Evolutionary conservation across 2,797 vertebrate genomes (phyloP).

Genomic region (Oreochromis mossambicus): DNA sequence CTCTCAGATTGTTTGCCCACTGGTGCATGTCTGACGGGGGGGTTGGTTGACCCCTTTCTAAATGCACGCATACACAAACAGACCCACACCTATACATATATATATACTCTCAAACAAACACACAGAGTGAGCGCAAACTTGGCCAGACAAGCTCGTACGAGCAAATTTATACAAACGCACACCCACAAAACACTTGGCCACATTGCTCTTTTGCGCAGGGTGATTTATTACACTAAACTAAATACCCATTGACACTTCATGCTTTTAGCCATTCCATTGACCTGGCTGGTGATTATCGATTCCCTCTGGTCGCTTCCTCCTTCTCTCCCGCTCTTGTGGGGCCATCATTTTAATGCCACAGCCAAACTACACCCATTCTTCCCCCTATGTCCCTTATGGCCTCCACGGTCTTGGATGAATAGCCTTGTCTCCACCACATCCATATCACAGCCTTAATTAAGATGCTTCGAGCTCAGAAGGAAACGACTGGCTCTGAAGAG

Average conservation of each 20-base stretch:
- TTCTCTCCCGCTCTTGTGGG: slow-evolving; percentile 15
- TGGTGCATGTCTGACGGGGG: slow-evolving; percentile 16
- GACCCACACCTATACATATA: background rate
- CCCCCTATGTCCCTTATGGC: slow-evolving; percentile 28
- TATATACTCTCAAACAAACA: slow-evolving; percentile 1
- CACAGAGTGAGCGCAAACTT: background rate
- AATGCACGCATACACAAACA: background rate
- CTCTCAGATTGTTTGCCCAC: slow-evolving; percentile 25
- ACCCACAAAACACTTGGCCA: slow-evolving; percentile 39
- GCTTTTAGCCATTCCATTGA: slow-evolving; percentile 72
- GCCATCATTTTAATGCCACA: slow-evolving; percentile 56
- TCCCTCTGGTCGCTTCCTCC: slow-evolving; percentile 44
- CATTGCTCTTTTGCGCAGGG: slow-evolving; percentile 27
- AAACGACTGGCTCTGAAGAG: slow-evolving; percentile 44
- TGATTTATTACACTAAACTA: slow-evolving; percentile 73
- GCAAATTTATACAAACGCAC: slow-evolving; percentile 12
- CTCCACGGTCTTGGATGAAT: slow-evolving; percentile 68
- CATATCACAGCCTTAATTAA: slow-evolving; percentile 73
- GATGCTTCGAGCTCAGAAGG: slow-evolving; percentile 43
- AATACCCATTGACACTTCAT: slow-evolving; percentile 74
- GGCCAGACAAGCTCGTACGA: slow-evolving; percentile 1
- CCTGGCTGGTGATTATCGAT: slow-evolving; percentile 73
- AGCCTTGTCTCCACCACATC: slow-evolving; percentile 67
- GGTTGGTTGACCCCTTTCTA: slow-evolving; percentile 7
- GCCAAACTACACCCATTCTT: slow-evolving; percentile 40